Evolutionary conservation across 2,113 vertebrate species (phyloP).

Genomic region (Mobula birostris): DNA sequence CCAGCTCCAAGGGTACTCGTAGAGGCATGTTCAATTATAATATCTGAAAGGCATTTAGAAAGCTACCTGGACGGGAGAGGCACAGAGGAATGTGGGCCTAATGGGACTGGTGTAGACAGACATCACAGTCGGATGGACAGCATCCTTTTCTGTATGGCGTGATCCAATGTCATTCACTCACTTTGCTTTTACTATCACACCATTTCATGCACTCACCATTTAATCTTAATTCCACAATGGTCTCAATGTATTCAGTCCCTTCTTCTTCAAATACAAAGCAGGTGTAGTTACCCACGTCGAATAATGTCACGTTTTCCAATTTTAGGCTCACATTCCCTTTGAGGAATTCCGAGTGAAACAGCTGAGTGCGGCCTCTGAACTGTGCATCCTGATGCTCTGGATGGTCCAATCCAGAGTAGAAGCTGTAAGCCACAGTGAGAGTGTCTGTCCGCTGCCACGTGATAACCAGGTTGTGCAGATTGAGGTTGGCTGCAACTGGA

Average conservation of each 20-base stretch:
- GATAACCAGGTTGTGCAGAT: background rate
- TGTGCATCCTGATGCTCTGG: slow-evolving; percentile 18
- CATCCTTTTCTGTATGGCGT: too few relatives aligned
- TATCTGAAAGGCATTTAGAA: too few relatives aligned
- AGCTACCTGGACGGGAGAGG: too few relatives aligned
- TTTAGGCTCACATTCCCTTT: slow-evolving; percentile 32
- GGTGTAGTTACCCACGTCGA: slow-evolving; percentile 34
- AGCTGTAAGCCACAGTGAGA: slow-evolving; percentile 28
- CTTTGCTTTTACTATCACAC: too few relatives aligned
- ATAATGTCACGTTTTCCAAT: background rate
- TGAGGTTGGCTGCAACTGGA: background rate
- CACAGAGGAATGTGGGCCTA: too few relatives aligned
- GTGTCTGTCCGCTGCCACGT: slow-evolving; percentile 33
- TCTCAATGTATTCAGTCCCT: background rate
- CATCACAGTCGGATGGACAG: too few relatives aligned
- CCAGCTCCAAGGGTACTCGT: too few relatives aligned
- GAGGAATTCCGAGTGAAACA: slow-evolving; percentile 27
- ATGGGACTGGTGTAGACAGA: too few relatives aligned
- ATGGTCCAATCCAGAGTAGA: background rate
- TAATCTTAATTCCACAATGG: background rate
- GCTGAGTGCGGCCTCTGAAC: slow-evolving; percentile 31
- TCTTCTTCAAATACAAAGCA: slow-evolving; percentile 24
- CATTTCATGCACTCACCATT: background rate
- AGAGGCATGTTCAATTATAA: too few relatives aligned
- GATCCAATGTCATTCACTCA: background rate